A percentile compares a stretch with the other conserved stretches of the same genome.
Evolutionary conservation across 2,113 vertebrate species (phyloP).

Genomic region (Cavia aperea): DNA sequence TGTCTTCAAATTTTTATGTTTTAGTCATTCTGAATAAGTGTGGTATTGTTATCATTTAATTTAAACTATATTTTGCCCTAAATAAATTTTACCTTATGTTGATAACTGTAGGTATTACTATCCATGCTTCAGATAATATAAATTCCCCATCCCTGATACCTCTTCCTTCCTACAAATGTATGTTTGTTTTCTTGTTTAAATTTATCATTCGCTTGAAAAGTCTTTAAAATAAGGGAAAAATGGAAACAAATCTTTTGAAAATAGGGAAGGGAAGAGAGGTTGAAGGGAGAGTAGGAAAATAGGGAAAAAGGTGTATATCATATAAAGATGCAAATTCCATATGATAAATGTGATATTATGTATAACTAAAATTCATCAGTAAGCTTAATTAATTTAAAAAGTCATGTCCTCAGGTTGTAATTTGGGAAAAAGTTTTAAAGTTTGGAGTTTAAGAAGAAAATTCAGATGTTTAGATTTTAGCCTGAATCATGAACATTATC

Average conservation of each 20-base stretch:
- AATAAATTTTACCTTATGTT: not conserved
- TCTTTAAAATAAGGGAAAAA: not conserved
- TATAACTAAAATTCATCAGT: not conserved
- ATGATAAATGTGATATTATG: not conserved
- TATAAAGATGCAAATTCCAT: not conserved
- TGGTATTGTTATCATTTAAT: not conserved
- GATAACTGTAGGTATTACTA: not conserved
- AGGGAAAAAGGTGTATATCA: not conserved
- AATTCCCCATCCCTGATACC: not conserved
- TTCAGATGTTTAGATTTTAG: not conserved
- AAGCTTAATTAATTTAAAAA: not conserved
- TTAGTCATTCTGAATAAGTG: slow-evolving; percentile 4
- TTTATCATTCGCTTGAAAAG: not conserved
- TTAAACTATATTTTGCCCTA: not conserved
- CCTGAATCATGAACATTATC: not conserved
- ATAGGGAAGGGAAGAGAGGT: not conserved
- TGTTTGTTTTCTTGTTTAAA: not conserved
- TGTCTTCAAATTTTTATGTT: not conserved
- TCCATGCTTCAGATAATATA: not conserved
- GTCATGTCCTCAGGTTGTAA: not conserved
- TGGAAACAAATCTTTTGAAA: not conserved
- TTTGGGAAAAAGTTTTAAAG: slow-evolving; percentile 7
- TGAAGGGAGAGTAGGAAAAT: not conserved
- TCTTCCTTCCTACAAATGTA: not conserved
- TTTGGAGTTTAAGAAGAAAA: not conserved